Evolutionary conservation across 2,888 invertebrate genomes (phyloP).

Genomic region (Cephus pygmeus): DNA sequence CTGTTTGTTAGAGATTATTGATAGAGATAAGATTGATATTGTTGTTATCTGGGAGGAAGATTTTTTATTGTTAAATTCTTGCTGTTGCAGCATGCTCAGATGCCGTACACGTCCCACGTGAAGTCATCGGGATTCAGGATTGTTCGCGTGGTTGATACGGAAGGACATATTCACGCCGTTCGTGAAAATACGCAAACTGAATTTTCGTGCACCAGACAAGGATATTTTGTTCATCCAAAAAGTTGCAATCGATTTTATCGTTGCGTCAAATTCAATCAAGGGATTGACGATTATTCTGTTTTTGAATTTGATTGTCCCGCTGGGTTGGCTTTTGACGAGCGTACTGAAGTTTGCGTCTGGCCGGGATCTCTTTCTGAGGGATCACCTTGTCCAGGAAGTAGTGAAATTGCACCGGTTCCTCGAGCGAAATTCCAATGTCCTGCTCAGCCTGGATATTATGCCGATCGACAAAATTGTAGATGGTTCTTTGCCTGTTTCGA

Average conservation of each 20-base stretch:
- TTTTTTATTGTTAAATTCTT: too few relatives aligned
- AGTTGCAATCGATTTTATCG: conserved; percentile 84
- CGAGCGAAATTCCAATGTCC: conserved; percentile 77
- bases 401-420: conserved; percentile 82
- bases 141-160: conserved; percentile 78
- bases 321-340: conserved; percentile 80
- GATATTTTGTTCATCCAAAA: conserved; percentile 82
- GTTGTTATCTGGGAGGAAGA: too few relatives aligned
- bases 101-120: conserved; percentile 61
- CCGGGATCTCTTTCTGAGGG: conserved; percentile 79
- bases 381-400: conserved; percentile 80
- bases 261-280: conserved; percentile 83
- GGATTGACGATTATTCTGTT: conserved; percentile 79
- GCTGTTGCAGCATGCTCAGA: conserved; percentile 65
- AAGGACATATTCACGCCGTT: conserved; percentile 78
- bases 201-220: conserved; percentile 80
- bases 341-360: conserved; percentile 85
- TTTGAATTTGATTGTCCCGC: conserved; percentile 86
- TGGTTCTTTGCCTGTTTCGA: conserved; percentile 88
- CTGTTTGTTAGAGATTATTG: too few relatives aligned
- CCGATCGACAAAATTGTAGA: conserved; percentile 83
- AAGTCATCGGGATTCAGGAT: conserved; percentile 80
- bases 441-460: conserved; percentile 78
- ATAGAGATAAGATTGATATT: too few relatives aligned
- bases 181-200: conserved; percentile 80